A percentile compares a stretch with the other conserved stretches of the same genome.
These are phyloP conservation scores for Bubo blakistoni DNA, from an alignment of 2,113 vertebrate species.

Conservation along the genomic window DNA sequence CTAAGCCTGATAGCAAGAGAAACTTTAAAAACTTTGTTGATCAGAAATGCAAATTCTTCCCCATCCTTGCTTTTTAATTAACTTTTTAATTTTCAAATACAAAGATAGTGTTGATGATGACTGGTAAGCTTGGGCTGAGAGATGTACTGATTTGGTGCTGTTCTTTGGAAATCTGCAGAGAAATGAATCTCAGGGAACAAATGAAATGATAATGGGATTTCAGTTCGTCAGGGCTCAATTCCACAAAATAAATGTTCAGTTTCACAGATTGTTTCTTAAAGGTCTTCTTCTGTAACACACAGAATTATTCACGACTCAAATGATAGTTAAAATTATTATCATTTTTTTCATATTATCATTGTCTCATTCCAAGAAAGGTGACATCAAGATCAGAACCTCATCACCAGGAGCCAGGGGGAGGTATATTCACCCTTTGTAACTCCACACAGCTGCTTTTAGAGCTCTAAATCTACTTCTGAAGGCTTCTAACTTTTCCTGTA, in stretches of 20 bases:
- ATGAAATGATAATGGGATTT: constrained; percentile 70
- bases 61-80: constrained; percentile 68
- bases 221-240: constrained; percentile 56
- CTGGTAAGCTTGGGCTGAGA: constrained; percentile 63
- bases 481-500: background rate
- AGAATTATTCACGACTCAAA: constrained; percentile 4
- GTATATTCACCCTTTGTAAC: background rate
- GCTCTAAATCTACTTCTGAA: background rate
- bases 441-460: background rate
- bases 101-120: constrained; percentile 71
- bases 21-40: constrained; percentile 68
- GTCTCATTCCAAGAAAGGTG: background rate
- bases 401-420: background rate
- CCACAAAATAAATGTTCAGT: constrained; percentile 60
- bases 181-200: constrained; percentile 69
- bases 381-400: background rate
- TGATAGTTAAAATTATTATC: background rate
- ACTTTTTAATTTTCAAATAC: constrained; percentile 72
- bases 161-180: constrained; percentile 69
- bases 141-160: constrained; percentile 60
- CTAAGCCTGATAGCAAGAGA: background rate
- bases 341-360: background rate
- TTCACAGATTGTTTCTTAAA: constrained; percentile 51
- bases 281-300: constrained; percentile 26
- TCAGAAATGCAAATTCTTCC: constrained; percentile 72